phyloP scores from a whole-genome alignment of 2,797 vertebrate species.

The Pseudomugil tenellus region DNA sequence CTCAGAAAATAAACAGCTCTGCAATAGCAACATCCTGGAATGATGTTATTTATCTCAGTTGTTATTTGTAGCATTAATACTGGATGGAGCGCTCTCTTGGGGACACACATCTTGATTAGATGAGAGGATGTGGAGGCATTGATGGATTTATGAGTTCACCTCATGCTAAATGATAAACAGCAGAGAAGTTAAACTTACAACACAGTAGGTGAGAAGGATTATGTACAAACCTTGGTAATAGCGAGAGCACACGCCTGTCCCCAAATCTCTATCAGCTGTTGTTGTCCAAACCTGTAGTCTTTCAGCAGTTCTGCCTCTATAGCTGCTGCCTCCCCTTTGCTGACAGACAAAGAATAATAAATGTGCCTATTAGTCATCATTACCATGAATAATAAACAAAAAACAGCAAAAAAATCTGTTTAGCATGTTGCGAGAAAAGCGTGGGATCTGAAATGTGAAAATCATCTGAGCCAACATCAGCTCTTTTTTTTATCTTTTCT shows the following conservation, averaged over 20 bases:
- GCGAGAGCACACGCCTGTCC: constrained; percentile 93
- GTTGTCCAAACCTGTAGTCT: constrained; percentile 92
- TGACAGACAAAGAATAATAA: constrained; percentile 62
- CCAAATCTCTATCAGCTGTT: constrained; percentile 95
- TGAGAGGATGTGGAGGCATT: constrained; percentile 2
- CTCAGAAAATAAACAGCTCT: constrained; percentile 24
- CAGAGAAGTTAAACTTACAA: background rate
- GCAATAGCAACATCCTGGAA: constrained; percentile 10
- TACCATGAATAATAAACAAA: background rate
- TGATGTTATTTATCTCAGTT: constrained; percentile 6
- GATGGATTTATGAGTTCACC: background rate
- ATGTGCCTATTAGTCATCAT: background rate
- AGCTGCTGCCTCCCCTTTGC: constrained; percentile 86
- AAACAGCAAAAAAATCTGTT: background rate
- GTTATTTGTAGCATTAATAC: constrained; percentile 4
- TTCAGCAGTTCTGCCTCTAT: constrained; percentile 90
- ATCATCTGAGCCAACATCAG: background rate
- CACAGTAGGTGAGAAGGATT: background rate
- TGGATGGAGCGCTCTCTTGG: background rate
- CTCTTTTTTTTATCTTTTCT: background rate
- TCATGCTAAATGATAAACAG: background rate
- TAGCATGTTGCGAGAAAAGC: no score
- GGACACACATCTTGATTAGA: background rate
- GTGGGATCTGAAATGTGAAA: no score
- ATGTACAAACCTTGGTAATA: constrained; percentile 87